These are phyloP conservation scores for Drosophila erecta DNA, from an alignment of 1,140 invertebrate genomes.

Conservation along the genomic window DNA sequence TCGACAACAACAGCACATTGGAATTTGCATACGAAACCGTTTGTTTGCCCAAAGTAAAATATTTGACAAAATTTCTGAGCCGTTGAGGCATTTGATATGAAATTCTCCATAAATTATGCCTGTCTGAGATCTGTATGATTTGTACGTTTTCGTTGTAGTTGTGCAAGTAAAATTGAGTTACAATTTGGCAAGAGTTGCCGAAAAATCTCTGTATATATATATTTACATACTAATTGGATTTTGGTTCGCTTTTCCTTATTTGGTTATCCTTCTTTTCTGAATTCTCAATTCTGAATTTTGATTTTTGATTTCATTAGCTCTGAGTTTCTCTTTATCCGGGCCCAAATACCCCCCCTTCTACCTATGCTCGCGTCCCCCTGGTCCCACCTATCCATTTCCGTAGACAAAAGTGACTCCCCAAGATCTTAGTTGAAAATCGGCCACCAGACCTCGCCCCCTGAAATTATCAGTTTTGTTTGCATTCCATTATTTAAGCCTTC, in stretches of 20 bases:
- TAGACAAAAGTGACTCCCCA: slow-evolving; percentile 13
- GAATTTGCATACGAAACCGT: slow-evolving; percentile 47
- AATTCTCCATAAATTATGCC: slow-evolving; percentile 51
- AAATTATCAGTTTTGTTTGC: slow-evolving; percentile 24
- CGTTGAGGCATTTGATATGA: slow-evolving; percentile 15
- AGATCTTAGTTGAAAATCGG: slow-evolving; percentile 35
- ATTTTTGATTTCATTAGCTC: slow-evolving; percentile 17
- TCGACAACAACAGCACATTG: slow-evolving; percentile 38
- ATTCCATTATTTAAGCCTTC: slow-evolving; percentile 5
- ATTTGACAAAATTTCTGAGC: slow-evolving; percentile 29
- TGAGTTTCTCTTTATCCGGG: slow-evolving; percentile 3
- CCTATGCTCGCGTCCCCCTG: slow-evolving; percentile 3
- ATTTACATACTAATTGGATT: slow-evolving; percentile 61
- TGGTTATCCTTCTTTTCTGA: slow-evolving; percentile 24
- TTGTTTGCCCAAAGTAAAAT: slow-evolving; percentile 29
- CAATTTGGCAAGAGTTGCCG: slow-evolving; percentile 44
- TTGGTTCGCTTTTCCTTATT: slow-evolving; percentile 38
- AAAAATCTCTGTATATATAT: slow-evolving; percentile 48
- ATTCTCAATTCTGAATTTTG: slow-evolving; percentile 15
- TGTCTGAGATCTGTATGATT: slow-evolving; percentile 41
- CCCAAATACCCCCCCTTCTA: neutral
- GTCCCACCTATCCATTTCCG: slow-evolving; percentile 5
- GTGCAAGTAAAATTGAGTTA: slow-evolving; percentile 58
- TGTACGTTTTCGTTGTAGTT: slow-evolving; percentile 57
- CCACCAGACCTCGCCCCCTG: slow-evolving; percentile 13